Conservation (phyloP, 2,888 invertebrate species). For the Hyppa rectilinea region DNA sequence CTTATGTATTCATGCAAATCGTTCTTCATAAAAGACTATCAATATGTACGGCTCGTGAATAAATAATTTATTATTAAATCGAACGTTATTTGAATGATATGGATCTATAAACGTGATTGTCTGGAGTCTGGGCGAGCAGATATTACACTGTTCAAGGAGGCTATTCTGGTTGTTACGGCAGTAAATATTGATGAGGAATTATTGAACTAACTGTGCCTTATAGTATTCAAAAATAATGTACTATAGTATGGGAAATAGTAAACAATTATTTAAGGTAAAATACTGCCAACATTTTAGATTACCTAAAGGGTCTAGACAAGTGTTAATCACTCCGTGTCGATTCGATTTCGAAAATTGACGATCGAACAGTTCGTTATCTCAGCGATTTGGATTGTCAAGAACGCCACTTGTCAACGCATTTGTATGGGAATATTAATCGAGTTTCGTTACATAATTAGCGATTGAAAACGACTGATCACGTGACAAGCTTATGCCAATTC, state of each 20-base stretch:
- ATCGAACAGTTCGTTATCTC: too few species aligned
- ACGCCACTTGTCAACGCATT: too few species aligned
- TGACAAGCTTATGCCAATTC: too few species aligned
- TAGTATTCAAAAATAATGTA: background rate
- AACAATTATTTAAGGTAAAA: background rate
- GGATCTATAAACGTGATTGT: conserved; percentile 58
- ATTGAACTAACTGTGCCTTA: conserved; percentile 4
- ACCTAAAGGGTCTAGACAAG: too few species aligned
- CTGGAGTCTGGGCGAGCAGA: conserved; percentile 51
- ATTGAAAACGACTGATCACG: too few species aligned
- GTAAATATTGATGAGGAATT: conserved; percentile 22
- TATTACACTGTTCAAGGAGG: conserved; percentile 53
- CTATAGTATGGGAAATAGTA: background rate
- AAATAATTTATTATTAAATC: conserved; percentile 41
- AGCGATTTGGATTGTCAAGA: too few species aligned
- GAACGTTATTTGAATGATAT: conserved; percentile 44
- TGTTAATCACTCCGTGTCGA: too few species aligned
- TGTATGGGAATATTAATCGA: too few species aligned
- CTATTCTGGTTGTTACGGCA: conserved; percentile 41
- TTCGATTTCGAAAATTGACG: too few species aligned
- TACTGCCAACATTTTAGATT: too few species aligned
- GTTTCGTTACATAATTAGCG: too few species aligned
- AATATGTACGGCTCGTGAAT: conserved; percentile 51
- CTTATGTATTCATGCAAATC: conserved; percentile 20
- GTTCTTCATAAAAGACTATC: conserved; percentile 32